Evolutionary conservation across 35 echinoderm and acorn worm genomes (phyloP), one percentile per base, ranked within the genome.

Genomic region (Hemicentrotus pulcherrimus): DNA sequence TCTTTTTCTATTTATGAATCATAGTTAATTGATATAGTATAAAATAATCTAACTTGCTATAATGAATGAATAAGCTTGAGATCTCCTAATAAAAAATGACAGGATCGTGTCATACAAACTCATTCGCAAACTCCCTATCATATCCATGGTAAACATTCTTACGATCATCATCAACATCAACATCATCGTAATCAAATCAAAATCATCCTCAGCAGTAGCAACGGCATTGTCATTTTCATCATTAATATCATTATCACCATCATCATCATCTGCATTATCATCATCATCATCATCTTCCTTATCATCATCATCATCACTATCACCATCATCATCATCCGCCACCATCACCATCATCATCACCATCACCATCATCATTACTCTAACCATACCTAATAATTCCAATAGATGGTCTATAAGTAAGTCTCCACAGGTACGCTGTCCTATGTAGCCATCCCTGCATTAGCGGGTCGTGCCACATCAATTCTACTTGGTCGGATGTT

Each of bases 391-490:
- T 99, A 6, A 99, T 97, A 2, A 97, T 93, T 0, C 98, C 98
- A 92, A 97, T 94, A 31, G 97, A 97, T 35, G 98, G 98, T 31
- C 98, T 94, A 86, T 96, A 97, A 32, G 96, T 97, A 1, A 99
- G 91, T 24, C 94, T 52, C 96, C 96, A 99, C 22, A 61, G 95
- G 59, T 99, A 99, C 4, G 96, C 92, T 86, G 95, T 97, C 33
- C 93, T 50, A 48, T 99, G 95, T 31, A 97, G 94, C 98, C 98
- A 99, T 7, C 98, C 98, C 59, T 94, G 96, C 96, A 99, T 96
- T 31, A 87, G 59, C 0, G 98, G 98, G 50, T 99, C 98, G 90
- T 99, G 98, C 98, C 98, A 99, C n/a, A 99, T 86, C 78, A 99
- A 45, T 89, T 97, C 96, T 2, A 96, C 95, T 88, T 99, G 92